phyloP scores from a whole-genome alignment of 2,113 vertebrate species.

The Triplophysa dalaica region DNA sequence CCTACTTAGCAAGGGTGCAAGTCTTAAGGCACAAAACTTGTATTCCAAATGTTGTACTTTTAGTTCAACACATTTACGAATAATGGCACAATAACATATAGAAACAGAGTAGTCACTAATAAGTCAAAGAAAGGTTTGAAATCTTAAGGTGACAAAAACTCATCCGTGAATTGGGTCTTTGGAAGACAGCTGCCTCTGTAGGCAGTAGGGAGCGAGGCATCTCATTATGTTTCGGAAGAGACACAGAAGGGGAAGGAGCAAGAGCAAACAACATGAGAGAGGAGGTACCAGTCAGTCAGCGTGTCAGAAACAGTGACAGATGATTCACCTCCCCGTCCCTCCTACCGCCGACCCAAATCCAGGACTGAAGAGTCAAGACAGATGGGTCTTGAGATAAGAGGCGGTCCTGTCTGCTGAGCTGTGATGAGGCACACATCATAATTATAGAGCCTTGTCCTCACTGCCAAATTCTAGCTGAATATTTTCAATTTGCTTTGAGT shows the following conservation, averaged over 20 bases:
- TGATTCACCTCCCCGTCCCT: slow-evolving; percentile 7
- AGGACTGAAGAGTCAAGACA: neutral
- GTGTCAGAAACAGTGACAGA: slow-evolving; percentile 3
- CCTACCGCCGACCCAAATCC: slow-evolving; percentile 18
- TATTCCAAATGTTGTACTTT: too few species aligned
- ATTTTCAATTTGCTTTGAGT: neutral
- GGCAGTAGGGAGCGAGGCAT: neutral
- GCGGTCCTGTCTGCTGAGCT: neutral
- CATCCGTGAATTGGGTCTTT: too few species aligned
- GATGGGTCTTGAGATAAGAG: neutral
- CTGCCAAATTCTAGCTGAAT: neutral
- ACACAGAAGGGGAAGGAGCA: slow-evolving; percentile 1
- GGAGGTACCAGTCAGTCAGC: slow-evolving; percentile 19
- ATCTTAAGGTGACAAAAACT: too few species aligned
- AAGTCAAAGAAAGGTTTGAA: too few species aligned
- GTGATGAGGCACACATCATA: neutral
- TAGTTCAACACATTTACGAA: too few species aligned
- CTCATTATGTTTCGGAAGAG: slow-evolving; percentile 1
- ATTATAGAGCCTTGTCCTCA: neutral
- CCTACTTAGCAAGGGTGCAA: too few species aligned
- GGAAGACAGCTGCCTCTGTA: too few species aligned
- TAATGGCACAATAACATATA: too few species aligned
- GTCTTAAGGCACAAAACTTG: too few species aligned
- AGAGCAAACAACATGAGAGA: slow-evolving; percentile 25
- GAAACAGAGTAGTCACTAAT: too few species aligned